Percentiles rank a stretch among this genome's conserved stretches.
phyloP scores from a whole-genome alignment of 2,888 invertebrate species.

The Ichneumoninae sp. region DNA sequence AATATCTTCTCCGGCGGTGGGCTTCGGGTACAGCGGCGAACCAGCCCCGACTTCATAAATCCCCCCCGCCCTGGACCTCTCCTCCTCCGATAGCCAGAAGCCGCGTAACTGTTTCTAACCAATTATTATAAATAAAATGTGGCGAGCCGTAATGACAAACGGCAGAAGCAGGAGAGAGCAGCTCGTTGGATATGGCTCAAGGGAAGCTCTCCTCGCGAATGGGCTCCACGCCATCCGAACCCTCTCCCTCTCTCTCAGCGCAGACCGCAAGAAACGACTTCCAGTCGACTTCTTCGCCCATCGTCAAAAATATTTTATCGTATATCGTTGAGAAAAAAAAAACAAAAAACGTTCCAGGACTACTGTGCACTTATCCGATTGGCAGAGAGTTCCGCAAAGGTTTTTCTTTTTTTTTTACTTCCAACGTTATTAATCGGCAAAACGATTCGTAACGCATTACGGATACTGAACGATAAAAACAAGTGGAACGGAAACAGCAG shows the following conservation, averaged over 20 bases:
- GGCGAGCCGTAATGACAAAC: conserved; percentile 81
- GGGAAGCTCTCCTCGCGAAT: conserved; percentile 72
- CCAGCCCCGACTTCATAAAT: conserved; percentile 80
- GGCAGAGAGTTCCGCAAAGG: conserved; percentile 46
- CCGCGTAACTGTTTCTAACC: conserved; percentile 82
- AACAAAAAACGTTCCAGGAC: conserved; percentile 34
- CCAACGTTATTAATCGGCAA: conserved; percentile 1
- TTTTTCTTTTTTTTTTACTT: conserved; percentile 42
- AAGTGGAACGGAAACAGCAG: conserved; percentile 19
- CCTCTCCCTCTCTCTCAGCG: conserved; percentile 62
- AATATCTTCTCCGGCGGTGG: conserved; percentile 71
- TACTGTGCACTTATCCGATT: conserved; percentile 66
- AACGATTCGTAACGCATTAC: conserved; percentile 46
- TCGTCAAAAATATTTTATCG: conserved; percentile 57
- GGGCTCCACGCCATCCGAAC: conserved; percentile 77
- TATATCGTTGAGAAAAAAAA: conserved; percentile 29
- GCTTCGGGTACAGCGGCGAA: conserved; percentile 38
- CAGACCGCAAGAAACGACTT: conserved; percentile 69
- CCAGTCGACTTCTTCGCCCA: conserved; percentile 64
- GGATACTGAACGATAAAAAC: conserved; percentile 1
- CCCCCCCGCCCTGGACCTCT: conserved; percentile 67
- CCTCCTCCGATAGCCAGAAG: conserved; percentile 71
- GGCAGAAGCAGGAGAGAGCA: conserved; percentile 71
- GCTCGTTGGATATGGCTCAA: conserved; percentile 41
- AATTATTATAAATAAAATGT: conserved; percentile 83